A percentile compares a stretch with the other conserved stretches of the same genome.
Evolutionary conservation across 2,113 vertebrate species (phyloP).

Genomic region (Ptilorrhoa leucosticta): DNA sequence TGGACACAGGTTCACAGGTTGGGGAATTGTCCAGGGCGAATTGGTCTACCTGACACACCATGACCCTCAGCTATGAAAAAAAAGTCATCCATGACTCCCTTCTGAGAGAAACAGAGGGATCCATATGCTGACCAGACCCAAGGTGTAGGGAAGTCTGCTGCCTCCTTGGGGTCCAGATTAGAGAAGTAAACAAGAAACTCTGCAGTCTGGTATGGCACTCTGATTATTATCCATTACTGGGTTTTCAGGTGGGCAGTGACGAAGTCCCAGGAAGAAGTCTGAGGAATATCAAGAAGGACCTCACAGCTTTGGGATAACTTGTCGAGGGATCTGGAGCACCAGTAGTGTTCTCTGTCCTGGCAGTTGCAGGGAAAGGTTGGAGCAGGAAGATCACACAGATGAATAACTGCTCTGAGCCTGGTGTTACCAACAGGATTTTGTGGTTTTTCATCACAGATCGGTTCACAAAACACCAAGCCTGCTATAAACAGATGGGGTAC

Average conservation of each 20-base stretch:
- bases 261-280: not conserved
- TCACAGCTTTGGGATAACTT: not conserved
- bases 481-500: not conserved
- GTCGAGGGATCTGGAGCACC: not conserved
- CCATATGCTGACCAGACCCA: not conserved
- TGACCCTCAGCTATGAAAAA: too few species aligned
- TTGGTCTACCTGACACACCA: not conserved
- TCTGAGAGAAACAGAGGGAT: not conserved
- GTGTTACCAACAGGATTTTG: not conserved
- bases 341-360: not conserved
- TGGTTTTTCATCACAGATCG: not conserved
- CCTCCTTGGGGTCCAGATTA: not conserved
- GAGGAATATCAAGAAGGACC: not conserved
- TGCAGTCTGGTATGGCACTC: not conserved
- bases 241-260: not conserved
- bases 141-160: not conserved
- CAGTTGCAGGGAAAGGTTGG: not conserved
- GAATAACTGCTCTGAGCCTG: not conserved
- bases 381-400: not conserved
- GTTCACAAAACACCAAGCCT: not conserved
- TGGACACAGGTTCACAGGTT: not conserved
- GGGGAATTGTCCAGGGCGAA: not conserved
- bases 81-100: not conserved
- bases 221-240: not conserved
- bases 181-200: not conserved